Evolutionary conservation across 2,113 vertebrate species (phyloP), one percentile per base, ranked within the genome.

Genomic region (Scalopus aquaticus): DNA sequence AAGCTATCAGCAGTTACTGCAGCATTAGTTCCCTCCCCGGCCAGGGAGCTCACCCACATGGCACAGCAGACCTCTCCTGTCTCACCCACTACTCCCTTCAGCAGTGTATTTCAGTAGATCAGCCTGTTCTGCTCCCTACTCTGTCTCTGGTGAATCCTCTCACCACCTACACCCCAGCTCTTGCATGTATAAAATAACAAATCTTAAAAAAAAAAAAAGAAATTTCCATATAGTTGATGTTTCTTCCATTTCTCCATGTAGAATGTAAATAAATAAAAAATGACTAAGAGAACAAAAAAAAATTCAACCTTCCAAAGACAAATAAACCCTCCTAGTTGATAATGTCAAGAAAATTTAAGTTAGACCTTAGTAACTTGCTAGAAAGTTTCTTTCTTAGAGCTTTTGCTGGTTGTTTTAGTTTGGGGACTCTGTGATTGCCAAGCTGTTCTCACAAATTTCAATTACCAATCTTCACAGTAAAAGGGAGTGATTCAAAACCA

Each of bases 371-470:
- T 1, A 26, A 87, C 30, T 74, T 74, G 2, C 42, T 72, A 17
- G 20, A 51, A 49, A 32, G 2, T 6, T 67, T 67, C 19, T 44
- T 79, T 39, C 22, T 51, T 58, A 30, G 30, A 8, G 9, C 24
- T 12, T n/a, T 37, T 62, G 8, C 64, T 60, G 56, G 8, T 28
- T 69, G 32, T 42, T 42, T 46, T 30, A 70, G 4, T 81, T 49
- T 92, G 7, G 16, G 86, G 42, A 87, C 17, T 54, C 44, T 73
- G 28, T 26, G 69, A 54, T 51, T 86, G 83, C 35, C 64, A 95
- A 79, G 24, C 44, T 77, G 26, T 74, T 78, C 9, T 83, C 65
- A 90, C 22, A 74, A 74, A 92, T 39, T 88, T 93, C 58, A 92
- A 56, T 79, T 12, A 60, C 19, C 65, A 54, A 32, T 35, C 8